Conservation (phyloP, 2,797 vertebrate genomes). For the Balearica regulorum region DNA sequence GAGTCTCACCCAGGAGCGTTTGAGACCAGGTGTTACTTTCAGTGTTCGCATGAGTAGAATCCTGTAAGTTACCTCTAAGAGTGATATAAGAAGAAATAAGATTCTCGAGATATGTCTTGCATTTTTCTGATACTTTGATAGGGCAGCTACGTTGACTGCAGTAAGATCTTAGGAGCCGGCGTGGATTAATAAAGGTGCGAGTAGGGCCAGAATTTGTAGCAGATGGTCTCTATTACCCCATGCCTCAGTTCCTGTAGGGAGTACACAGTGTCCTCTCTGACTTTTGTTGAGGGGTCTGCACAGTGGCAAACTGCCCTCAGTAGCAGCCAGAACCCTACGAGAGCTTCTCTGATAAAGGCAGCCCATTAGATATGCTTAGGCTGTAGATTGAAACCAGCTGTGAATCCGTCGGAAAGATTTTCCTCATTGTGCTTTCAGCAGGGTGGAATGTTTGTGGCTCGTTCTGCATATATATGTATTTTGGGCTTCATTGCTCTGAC, state of each 20-base stretch:
- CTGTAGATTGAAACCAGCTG: constrained; percentile 54
- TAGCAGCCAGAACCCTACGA: constrained; percentile 11
- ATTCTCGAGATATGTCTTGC: background rate
- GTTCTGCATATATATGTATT: background rate
- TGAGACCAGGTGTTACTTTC: background rate
- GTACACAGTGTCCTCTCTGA: constrained; percentile 27
- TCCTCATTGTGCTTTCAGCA: constrained; percentile 44
- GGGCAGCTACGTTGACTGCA: background rate
- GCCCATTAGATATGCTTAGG: constrained; percentile 53
- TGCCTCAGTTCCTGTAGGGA: background rate
- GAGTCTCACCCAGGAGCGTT: background rate
- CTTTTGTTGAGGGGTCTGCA: constrained; percentile 31
- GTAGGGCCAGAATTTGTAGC: constrained; percentile 31
- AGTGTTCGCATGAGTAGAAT: background rate
- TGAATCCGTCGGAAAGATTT: constrained; percentile 60
- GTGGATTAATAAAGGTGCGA: constrained; percentile 12
- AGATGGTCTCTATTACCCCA: constrained; percentile 36
- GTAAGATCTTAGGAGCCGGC: background rate
- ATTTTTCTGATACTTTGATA: background rate
- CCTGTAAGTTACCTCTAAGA: background rate
- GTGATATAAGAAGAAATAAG: background rate
- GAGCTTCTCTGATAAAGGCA: constrained; percentile 29
- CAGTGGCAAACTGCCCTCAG: constrained; percentile 40
- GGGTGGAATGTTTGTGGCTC: constrained; percentile 28
- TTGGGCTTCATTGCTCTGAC: background rate